Conservation (phyloP, 2,113 vertebrate species). For the Diadophis punctatus region DNA sequence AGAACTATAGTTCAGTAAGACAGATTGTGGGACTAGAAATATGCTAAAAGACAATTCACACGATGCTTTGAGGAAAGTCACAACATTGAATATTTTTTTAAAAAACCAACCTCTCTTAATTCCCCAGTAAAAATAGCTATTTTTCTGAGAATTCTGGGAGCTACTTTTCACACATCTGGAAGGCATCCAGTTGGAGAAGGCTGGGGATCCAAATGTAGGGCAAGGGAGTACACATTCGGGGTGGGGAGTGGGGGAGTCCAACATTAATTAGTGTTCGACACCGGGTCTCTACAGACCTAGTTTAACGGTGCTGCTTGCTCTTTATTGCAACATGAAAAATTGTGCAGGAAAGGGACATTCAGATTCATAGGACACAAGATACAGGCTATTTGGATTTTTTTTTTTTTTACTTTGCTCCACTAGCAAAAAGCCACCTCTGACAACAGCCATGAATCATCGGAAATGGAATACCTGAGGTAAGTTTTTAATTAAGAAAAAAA, state of each 20-base stretch:
- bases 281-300: not conserved
- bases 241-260: not conserved
- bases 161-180: not conserved
- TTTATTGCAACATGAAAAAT: not conserved
- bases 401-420: not conserved
- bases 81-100: not conserved
- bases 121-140: not conserved
- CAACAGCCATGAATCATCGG: conserved; percentile 43
- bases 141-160: not conserved
- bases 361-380: not conserved
- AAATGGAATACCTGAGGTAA: conserved; percentile 26
- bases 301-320: not conserved
- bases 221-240: not conserved
- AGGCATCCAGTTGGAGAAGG: not conserved
- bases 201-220: not conserved
- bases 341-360: not conserved
- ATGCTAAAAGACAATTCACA: not conserved
- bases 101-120: not conserved
- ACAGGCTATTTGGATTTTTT: not conserved
- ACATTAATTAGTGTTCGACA: not conserved
- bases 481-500: conserved; percentile 4
- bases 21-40: not conserved
- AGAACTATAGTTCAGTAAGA: not conserved
- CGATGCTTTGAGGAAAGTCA: not conserved
- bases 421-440: conserved; percentile 7